phyloP scores from a whole-genome alignment of 2,113 vertebrate species.

The Coturnix japonica region DNA sequence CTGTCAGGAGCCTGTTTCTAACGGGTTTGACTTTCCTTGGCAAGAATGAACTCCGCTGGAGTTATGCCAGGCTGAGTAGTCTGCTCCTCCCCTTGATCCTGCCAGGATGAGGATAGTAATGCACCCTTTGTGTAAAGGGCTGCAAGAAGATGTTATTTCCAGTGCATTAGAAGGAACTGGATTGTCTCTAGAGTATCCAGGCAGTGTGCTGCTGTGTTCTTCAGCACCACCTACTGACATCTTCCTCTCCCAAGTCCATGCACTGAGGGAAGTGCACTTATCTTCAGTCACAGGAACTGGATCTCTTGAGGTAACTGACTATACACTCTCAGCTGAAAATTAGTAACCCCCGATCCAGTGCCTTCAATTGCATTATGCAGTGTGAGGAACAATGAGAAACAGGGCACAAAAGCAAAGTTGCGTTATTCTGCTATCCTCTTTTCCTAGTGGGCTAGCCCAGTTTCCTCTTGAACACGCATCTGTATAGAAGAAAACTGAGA shows the following conservation, averaged over 20 bases:
- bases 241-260: neutral
- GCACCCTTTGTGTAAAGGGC: conserved; percentile 28
- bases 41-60: neutral
- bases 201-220: neutral
- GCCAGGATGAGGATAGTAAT: conserved; percentile 22
- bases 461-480: neutral
- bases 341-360: neutral
- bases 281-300: neutral
- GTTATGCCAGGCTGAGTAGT: neutral
- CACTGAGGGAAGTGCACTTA: neutral
- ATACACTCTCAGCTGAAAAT: neutral
- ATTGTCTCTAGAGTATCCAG: neutral
- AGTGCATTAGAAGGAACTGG: conserved; percentile 1
- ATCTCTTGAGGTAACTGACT: neutral
- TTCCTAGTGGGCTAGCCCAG: neutral
- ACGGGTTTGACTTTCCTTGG: neutral
- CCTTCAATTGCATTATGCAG: conserved; percentile 2
- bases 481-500: neutral
- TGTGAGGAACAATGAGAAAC: neutral
- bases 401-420: conserved; percentile 25
- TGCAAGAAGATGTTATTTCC: conserved; percentile 22
- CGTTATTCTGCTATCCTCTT: neutral
- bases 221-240: conserved; percentile 65
- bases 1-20: neutral
- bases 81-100: neutral